Conservation (phyloP, 2,113 vertebrate genomes). For the Pachyramphus minor region DNA sequence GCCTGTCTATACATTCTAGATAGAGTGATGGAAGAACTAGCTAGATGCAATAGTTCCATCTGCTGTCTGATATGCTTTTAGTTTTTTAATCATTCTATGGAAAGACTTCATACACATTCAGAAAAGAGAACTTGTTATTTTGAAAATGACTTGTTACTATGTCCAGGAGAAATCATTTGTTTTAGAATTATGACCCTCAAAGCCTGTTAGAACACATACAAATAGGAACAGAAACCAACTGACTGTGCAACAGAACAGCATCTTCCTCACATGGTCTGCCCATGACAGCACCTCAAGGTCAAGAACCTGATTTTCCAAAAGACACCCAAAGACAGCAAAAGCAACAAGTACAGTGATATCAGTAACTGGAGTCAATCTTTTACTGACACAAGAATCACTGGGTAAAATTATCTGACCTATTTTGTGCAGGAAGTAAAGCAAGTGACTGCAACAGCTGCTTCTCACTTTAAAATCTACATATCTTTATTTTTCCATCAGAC, state of each 20-base stretch:
- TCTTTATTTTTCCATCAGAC: background rate
- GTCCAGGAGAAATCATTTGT: background rate
- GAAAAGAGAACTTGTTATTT: background rate
- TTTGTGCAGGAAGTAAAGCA: conserved; percentile 2
- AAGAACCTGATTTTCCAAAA: background rate
- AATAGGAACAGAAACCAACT: background rate
- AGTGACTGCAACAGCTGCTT: background rate
- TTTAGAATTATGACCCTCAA: background rate
- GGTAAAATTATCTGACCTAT: background rate
- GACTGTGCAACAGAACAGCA: background rate
- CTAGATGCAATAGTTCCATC: background rate
- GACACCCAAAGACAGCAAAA: background rate
- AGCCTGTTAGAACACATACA: background rate
- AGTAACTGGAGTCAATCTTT: background rate
- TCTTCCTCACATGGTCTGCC: background rate
- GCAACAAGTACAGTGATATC: background rate
- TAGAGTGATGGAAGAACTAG: background rate
- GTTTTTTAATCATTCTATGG: background rate
- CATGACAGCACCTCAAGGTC: background rate
- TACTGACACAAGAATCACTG: background rate
- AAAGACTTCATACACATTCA: background rate
- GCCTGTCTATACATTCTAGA: background rate
- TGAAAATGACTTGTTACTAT: background rate
- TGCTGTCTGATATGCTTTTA: background rate
- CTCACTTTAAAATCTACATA: background rate